Base-by-base conservation (phyloP, 1,140 invertebrate species). In the Meloidogyne floridensis region DNA sequence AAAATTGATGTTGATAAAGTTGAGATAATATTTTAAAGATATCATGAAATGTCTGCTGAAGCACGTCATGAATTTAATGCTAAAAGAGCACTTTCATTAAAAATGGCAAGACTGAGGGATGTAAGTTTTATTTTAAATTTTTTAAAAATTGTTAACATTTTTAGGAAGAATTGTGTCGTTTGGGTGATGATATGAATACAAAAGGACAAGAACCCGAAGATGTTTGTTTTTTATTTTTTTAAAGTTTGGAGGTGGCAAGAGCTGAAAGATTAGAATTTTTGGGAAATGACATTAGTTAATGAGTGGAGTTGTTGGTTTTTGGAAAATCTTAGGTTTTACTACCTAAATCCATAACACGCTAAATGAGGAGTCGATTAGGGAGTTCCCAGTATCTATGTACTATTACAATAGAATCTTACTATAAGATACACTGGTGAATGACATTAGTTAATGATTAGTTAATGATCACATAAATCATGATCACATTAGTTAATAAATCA, bases 11-110 rank as follows among this genome's bases (percentile, higher is more conserved):
- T 59, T 43, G 47, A 20, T 56, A 51, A 56, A 18, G 54, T 42
- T 54, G 7, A 42, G 56, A 20, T 9, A 32, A 32, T 32, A 51
- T 77, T 79, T 43, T 79, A 70, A 47, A 81, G 80, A 77, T 81
- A 81, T 77, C 80, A 81, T 72, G 80, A 81, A 70, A 81, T 81
- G 80, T 75, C 51, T 20, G 80, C 80, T n/a, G 80, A 81, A 53
- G 80, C 80, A 15, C 72, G 80, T 3, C 80, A 81, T 72, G 80
- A 81, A 54, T 81, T 81, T 47, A 81, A 81, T 71, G 80, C 80
- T n/a, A 81, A 80, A 54, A 43, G 80, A 80, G 80, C 80, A 10
- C 80, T 72, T 70, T 53, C 80, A 43, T 15, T 81, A 71, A 81
- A 81, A 56, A 81, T 81, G 80, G 72, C 80, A 8, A 51, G 80